Evolutionary conservation across 2,797 vertebrate species (phyloP).

Genomic region (Micropoecilia bifurca): DNA sequence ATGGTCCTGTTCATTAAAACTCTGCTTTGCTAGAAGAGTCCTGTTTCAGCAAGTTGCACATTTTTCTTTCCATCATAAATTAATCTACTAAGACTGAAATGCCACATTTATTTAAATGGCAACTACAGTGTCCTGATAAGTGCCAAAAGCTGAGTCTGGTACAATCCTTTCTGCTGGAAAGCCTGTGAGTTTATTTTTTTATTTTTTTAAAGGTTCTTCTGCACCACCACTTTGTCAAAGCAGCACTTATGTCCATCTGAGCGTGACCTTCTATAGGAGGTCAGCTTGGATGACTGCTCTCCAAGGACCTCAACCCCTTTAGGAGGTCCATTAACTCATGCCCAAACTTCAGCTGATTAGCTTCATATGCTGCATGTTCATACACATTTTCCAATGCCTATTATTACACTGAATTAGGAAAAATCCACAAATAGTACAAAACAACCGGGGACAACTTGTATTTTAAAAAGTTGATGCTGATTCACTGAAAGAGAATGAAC

Average conservation of each 20-base stretch:
- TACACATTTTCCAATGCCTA: background rate
- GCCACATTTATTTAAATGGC: background rate
- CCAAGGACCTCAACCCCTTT: background rate
- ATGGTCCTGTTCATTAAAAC: background rate
- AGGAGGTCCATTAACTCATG: background rate
- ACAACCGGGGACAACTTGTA: background rate
- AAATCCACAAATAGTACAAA: background rate
- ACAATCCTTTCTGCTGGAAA: background rate
- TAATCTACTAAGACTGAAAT: too few species aligned
- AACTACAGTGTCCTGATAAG: background rate
- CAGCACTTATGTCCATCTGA: slow-evolving; percentile 3
- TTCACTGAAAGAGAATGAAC: background rate
- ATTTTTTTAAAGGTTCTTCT: background rate
- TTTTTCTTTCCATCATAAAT: background rate
- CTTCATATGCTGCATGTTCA: background rate
- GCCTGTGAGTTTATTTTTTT: background rate
- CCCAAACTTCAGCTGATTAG: background rate
- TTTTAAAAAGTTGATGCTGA: background rate
- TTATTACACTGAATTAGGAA: background rate
- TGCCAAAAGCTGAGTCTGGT: background rate
- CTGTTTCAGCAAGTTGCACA: background rate
- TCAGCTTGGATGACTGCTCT: background rate
- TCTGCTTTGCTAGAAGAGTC: background rate
- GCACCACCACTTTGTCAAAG: background rate
- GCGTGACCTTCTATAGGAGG: background rate